Evolutionary conservation across 1,140 invertebrate species (phyloP), one percentile per base, ranked within the genome.

Genomic region (Carposina sasakii): DNA sequence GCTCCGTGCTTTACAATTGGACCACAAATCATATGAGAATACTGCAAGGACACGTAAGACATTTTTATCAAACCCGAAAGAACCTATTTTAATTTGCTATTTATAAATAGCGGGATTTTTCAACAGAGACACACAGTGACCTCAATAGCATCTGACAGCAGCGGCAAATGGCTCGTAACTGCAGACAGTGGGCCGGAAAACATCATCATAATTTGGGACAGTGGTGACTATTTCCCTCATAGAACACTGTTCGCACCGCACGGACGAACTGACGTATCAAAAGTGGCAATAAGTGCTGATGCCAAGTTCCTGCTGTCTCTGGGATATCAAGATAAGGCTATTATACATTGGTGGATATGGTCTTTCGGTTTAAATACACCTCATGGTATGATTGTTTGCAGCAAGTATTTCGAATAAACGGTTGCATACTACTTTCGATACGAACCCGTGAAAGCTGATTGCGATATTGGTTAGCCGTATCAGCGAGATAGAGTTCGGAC

Each of bases 311-410:
- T 90, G 8, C 63, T 89, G 0, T 87, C 87, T 0, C 48, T 90
- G 40, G 84, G 79, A 2, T 81, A 85, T 45, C 70, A 75, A 44
- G 70, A 70, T 3, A 68, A 59, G 46, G 81, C 81, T 34, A 65
- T 58, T 0, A 64, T 89, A 0, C 62, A 85, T 24, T 85, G 88
- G 63, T 89, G 89, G 88, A 65, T 87, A 9, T 89, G 88, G 88
- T 87, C 86, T 3, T 72, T 63, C 15, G 86, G 86, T 13, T 58
- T 56, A 21, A 71, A 88, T 22, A 48, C 69, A 46, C 81, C 88
- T 3, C 74, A 88, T 63, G 88, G 88, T 89, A 33, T 33, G 10
- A n/a, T n/a, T n/a, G n/a, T n/a, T n/a, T n/a, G n/a, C n/a, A n/a
- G n/a, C n/a, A n/a, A n/a, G n/a, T n/a, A n/a, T n/a, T n/a, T n/a